These are phyloP conservation scores for Agrotis ipsilon DNA, from an alignment of 2,888 invertebrate species.

Conservation along the genomic window DNA sequence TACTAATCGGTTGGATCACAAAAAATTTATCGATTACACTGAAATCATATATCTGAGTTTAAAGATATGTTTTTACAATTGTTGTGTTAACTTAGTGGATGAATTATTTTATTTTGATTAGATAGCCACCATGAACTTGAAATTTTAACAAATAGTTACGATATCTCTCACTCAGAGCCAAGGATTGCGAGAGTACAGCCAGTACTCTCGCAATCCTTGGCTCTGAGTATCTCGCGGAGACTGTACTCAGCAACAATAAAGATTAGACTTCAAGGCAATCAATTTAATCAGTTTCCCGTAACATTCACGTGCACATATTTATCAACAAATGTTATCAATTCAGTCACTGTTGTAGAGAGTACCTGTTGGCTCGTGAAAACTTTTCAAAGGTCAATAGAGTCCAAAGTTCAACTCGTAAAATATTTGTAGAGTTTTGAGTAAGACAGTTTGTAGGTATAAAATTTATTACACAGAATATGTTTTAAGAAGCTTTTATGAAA, in stretches of 20 bases:
- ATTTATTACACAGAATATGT: neutral
- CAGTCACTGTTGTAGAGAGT: constrained; percentile 3
- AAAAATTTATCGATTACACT: neutral
- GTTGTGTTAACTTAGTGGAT: neutral
- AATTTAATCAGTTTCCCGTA: constrained; percentile 6
- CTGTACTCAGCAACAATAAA: neutral
- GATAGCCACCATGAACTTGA: neutral
- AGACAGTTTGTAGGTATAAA: neutral
- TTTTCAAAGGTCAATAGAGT: constrained; percentile 30
- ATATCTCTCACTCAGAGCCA: too few species aligned
- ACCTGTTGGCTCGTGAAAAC: constrained; percentile 45
- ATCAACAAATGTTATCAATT: constrained; percentile 9
- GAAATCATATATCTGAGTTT: neutral
- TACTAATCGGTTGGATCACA: neutral
- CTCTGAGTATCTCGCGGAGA: too few species aligned
- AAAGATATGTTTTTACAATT: neutral
- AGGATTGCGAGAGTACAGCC: too few species aligned
- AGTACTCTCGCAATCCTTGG: too few species aligned
- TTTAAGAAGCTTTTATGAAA: neutral
- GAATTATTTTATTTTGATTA: neutral
- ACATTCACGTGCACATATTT: neutral
- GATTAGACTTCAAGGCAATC: constrained; percentile 2
- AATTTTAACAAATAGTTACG: neutral
- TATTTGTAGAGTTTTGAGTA: constrained; percentile 8
- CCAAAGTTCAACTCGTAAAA: constrained; percentile 20